phyloP scores from a whole-genome alignment of 1,140 invertebrate species.

The Lasioglossum albipes region DNA sequence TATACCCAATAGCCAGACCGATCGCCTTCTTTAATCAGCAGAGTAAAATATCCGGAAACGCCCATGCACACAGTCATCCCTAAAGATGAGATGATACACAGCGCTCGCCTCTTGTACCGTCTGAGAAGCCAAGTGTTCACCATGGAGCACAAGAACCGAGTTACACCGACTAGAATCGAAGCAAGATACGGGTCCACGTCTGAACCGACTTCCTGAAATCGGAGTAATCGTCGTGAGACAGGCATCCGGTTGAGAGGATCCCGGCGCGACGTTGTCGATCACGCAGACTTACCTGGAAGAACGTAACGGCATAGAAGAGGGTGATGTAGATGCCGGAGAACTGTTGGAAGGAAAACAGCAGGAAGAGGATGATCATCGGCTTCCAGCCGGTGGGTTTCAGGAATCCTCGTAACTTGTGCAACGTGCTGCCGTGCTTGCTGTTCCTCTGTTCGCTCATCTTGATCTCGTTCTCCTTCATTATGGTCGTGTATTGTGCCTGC shows the following conservation, averaged over 20 bases:
- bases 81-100: constrained; percentile 79
- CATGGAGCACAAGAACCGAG: constrained; percentile 83
- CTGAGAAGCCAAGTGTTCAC: constrained; percentile 81
- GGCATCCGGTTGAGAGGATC: not conserved
- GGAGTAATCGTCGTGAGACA: not conserved
- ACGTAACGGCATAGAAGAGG: constrained; percentile 86
- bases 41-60: constrained; percentile 80
- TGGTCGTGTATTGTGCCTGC: constrained; percentile 73
- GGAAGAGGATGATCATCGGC: constrained; percentile 81
- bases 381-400: constrained; percentile 82
- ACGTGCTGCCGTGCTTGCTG: constrained; percentile 66
- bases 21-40: constrained; percentile 74
- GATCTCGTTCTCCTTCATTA: constrained; percentile 76
- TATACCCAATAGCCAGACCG: constrained; percentile 64
- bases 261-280: not conserved
- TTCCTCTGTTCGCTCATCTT: constrained; percentile 71
- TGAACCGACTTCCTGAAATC: constrained; percentile 77
- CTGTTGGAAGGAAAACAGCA: constrained; percentile 83
- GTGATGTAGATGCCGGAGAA: constrained; percentile 85
- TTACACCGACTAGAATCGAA: constrained; percentile 83
- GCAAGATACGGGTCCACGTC: constrained; percentile 79
- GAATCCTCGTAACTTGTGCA: constrained; percentile 74
- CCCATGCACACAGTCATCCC: constrained; percentile 81
- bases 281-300: constrained; percentile 78
- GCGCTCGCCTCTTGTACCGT: constrained; percentile 78